Evolutionary conservation across 2,888 invertebrate species (phyloP).

Genomic region (Leptopilina drosophilae): DNA sequence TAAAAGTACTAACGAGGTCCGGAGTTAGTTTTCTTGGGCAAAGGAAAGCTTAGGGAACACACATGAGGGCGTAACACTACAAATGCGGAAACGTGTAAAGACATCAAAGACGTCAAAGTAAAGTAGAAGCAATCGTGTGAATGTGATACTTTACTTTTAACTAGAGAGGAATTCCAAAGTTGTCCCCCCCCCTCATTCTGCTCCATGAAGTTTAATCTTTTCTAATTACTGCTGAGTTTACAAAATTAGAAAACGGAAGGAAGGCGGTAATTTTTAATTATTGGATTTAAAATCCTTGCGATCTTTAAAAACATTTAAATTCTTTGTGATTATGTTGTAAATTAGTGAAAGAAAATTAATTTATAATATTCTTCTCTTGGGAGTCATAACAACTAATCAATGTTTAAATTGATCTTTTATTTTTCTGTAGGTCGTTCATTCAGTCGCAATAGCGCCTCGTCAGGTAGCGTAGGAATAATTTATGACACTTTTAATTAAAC

Average conservation of each 20-base stretch:
- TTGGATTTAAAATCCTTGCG: no score
- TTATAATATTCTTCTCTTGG: no score
- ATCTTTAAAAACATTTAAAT: no score
- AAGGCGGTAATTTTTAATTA: neutral
- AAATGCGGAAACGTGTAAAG: neutral
- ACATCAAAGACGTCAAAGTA: slow-evolving; percentile 9
- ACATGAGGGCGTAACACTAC: neutral
- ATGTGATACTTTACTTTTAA: slow-evolving; percentile 3
- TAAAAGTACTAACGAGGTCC: slow-evolving; percentile 2
- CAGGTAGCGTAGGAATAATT: no score
- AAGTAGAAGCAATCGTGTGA: slow-evolving; percentile 2
- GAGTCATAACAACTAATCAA: no score
- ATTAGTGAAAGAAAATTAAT: no score
- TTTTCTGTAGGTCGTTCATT: no score
- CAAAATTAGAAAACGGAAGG: neutral
- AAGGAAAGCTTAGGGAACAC: neutral
- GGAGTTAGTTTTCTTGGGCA: neutral
- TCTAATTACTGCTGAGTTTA: neutral
- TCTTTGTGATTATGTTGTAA: no score
- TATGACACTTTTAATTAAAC: no score
- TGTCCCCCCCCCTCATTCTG: neutral
- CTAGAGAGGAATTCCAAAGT: neutral
- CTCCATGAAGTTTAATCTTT: neutral
- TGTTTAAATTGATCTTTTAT: no score
- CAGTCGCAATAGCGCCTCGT: no score